Evolutionary conservation across 2,113 vertebrate species (phyloP).

Genomic region (Ginglymostoma cirratum): DNA sequence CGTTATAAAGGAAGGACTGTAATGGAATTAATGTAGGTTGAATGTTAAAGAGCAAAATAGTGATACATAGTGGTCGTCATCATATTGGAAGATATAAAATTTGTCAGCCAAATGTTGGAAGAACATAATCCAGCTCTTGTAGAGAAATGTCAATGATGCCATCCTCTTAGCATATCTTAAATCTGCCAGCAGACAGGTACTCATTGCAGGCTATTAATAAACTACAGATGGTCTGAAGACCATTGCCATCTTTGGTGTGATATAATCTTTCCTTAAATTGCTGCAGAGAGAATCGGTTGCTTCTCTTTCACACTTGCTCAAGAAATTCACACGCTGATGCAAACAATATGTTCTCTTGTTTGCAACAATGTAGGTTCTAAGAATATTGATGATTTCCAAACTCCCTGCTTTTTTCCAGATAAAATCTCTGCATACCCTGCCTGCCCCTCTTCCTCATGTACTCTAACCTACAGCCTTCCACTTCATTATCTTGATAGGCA

Average conservation of each 20-base stretch:
- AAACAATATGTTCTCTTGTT: background rate
- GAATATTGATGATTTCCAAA: background rate
- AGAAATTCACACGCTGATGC: background rate
- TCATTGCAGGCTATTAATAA: background rate
- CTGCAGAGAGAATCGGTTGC: background rate
- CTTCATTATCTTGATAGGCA: background rate
- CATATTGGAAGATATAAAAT: background rate
- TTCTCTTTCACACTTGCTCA: background rate
- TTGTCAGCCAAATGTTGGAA: background rate
- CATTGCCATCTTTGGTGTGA: background rate
- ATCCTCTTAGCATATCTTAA: background rate
- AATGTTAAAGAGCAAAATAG: background rate
- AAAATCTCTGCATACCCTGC: background rate
- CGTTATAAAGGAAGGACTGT: background rate
- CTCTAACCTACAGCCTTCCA: background rate
- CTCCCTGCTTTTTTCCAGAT: background rate
- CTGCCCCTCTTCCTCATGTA: constrained; percentile 34
- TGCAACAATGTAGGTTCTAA: background rate
- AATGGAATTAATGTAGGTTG: background rate
- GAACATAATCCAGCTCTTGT: background rate
- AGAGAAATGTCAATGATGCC: background rate
- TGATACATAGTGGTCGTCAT: background rate
- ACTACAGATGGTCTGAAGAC: background rate
- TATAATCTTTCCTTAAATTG: background rate
- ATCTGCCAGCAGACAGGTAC: background rate